phyloP scores from a whole-genome alignment of 2,113 vertebrate species.

The Conger conger region DNA sequence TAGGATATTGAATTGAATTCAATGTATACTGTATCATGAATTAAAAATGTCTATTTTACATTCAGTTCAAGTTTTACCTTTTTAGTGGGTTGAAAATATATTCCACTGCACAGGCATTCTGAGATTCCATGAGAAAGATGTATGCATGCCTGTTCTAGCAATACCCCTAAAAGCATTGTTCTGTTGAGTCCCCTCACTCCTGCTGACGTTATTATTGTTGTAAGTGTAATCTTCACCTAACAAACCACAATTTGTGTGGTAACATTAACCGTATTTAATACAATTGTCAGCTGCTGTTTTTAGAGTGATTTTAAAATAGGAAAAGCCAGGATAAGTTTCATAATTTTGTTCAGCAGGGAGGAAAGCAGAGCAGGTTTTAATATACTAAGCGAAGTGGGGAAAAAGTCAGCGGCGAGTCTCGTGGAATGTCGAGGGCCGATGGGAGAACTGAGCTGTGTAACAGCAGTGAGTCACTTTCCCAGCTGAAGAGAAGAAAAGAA shows the following conservation, averaged over 20 bases:
- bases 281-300: too few species aligned
- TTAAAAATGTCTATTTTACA: neutral
- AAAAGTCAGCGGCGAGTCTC: conserved; percentile 26
- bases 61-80: neutral
- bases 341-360: too few species aligned
- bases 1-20: too few species aligned
- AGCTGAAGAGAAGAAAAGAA: neutral
- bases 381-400: conserved; percentile 59
- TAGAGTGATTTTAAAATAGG: neutral
- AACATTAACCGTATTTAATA: too few species aligned
- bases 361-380: conserved; percentile 45
- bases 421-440: conserved; percentile 46
- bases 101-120: neutral
- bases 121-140: neutral
- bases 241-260: too few species aligned
- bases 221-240: too few species aligned
- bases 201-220: neutral
- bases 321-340: too few species aligned
- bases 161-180: neutral
- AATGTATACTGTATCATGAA: too few species aligned
- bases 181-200: neutral
- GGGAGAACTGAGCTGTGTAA: conserved; percentile 35
- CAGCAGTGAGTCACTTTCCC: conserved; percentile 24
- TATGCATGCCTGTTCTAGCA: neutral
- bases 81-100: neutral